Conservation (phyloP, 2,113 vertebrate species). For the Melierax canorus region DNA sequence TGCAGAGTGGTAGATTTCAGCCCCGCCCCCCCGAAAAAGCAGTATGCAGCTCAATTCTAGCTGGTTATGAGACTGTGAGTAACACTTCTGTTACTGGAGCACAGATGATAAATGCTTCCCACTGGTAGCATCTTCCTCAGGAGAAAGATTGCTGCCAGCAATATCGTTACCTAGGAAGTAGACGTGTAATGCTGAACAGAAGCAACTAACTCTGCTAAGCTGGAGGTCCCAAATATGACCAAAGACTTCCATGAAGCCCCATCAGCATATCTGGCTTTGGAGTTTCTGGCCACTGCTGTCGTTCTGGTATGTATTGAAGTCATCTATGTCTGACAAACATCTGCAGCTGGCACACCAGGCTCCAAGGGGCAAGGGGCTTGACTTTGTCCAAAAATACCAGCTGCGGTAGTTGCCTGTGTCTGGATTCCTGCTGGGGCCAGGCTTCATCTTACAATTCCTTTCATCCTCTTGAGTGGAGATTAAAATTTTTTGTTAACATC, state of each 20-base stretch:
- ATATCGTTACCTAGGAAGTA: neutral
- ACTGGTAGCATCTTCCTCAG: neutral
- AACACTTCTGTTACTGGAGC: neutral
- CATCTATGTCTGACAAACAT: neutral
- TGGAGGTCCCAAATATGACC: neutral
- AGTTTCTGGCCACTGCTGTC: neutral
- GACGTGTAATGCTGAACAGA: neutral
- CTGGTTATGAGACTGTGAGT: neutral
- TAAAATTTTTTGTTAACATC: neutral
- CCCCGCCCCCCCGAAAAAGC: neutral
- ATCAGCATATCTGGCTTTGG: neutral
- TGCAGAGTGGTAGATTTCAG: neutral
- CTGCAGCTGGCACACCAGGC: neutral
- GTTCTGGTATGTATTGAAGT: neutral
- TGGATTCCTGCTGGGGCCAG: neutral
- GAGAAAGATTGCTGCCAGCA: neutral
- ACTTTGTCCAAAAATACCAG: neutral
- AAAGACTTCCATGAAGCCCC: neutral
- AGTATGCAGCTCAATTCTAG: neutral
- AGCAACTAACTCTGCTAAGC: neutral
- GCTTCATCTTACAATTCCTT: neutral
- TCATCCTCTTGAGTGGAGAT: neutral
- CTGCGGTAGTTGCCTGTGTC: neutral
- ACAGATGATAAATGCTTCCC: neutral
- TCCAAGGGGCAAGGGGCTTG: neutral